phyloP scores from a whole-genome alignment of 2,888 invertebrate species.

The Ophion costatus region DNA sequence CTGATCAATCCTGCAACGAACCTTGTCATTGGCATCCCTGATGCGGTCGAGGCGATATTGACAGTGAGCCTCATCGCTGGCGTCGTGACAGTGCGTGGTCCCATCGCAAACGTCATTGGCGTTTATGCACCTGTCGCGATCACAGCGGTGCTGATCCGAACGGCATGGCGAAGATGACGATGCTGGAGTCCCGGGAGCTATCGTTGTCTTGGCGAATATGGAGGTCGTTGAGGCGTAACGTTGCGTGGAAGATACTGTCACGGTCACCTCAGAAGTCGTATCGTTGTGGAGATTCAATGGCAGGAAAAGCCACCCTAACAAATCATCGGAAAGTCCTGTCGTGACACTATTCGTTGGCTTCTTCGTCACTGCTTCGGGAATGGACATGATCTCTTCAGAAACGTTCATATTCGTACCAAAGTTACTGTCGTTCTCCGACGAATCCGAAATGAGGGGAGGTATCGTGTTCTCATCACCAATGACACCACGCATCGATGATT shows the following conservation, averaged over 20 bases:
- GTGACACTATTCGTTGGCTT: background rate
- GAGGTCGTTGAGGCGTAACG: background rate
- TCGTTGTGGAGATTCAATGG: background rate
- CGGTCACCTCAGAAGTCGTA: background rate
- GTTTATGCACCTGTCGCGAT: conserved; percentile 37
- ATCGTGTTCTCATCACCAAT: background rate
- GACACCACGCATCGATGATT: background rate
- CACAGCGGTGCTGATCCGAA: conserved; percentile 39
- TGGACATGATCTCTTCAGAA: conserved; percentile 40
- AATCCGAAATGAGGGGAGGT: background rate
- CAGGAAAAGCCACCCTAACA: background rate
- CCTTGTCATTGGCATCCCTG: conserved; percentile 4
- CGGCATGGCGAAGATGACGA: conserved; percentile 8
- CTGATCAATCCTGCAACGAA: conserved; percentile 55
- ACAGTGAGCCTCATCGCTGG: conserved; percentile 40
- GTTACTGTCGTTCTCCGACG: background rate
- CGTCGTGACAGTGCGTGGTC: conserved; percentile 28
- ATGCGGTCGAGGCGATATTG: background rate
- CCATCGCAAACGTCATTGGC: conserved; percentile 32
- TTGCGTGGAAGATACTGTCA: conserved; percentile 14
- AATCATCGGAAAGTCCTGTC: background rate
- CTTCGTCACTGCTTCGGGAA: background rate
- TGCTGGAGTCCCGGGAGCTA: background rate
- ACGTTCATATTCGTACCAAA: conserved; percentile 10
- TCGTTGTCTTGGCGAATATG: background rate